Evolutionary conservation across 2,797 vertebrate genomes (phyloP).

Genomic region (Sebastes nivosus): DNA sequence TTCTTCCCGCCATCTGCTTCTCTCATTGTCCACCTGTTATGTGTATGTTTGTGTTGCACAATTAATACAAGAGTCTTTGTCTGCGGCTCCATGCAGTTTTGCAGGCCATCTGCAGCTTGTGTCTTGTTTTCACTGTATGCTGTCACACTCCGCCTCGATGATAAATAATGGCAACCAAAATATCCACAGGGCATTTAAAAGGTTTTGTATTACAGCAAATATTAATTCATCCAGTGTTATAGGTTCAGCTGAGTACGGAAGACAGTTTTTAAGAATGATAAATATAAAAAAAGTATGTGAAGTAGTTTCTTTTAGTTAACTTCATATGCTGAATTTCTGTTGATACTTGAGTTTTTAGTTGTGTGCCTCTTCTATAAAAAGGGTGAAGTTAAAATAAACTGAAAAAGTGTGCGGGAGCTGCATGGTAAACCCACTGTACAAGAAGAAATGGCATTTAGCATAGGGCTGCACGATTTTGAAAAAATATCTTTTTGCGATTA

Average conservation of each 20-base stretch:
- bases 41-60: conserved; percentile 31
- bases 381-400: not conserved
- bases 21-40: conserved; percentile 21
- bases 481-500: too few species aligned
- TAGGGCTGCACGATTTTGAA: too few species aligned
- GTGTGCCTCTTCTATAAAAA: not conserved
- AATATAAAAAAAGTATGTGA: not conserved
- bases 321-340: not conserved
- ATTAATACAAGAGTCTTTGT: conserved; percentile 44
- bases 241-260: not conserved
- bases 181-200: not conserved
- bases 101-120: conserved; percentile 50
- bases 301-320: not conserved
- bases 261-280: not conserved
- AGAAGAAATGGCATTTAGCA: not conserved
- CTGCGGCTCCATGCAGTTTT: conserved; percentile 26
- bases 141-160: conserved; percentile 26
- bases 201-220: not conserved
- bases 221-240: not conserved
- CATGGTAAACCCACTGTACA: not conserved
- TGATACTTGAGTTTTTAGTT: not conserved
- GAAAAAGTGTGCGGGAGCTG: not conserved
- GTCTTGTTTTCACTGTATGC: conserved; percentile 50
- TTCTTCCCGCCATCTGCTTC: conserved; percentile 10
- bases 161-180: conserved; percentile 37